Evolutionary conservation across 2,113 vertebrate species (phyloP).

Genomic region (Paralichthys olivaceus): DNA sequence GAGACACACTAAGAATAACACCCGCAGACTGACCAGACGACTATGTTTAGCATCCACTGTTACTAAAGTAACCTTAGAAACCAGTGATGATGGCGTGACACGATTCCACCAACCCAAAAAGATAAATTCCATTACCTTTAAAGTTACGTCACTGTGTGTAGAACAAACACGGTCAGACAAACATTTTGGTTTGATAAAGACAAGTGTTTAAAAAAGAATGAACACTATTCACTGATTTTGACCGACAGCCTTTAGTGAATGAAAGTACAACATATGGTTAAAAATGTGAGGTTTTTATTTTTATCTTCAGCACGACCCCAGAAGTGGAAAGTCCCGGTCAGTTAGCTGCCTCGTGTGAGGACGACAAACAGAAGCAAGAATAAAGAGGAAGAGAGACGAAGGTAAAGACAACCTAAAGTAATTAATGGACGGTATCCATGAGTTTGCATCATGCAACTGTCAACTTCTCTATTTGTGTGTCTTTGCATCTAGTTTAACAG

Average conservation of each 20-base stretch:
- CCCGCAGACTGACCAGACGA: neutral
- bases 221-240: too few relatives aligned
- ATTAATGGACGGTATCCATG: neutral
- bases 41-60: slow-evolving; percentile 33
- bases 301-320: neutral
- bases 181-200: too few relatives aligned
- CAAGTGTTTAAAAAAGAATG: too few relatives aligned
- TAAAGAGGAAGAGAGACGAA: neutral
- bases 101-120: slow-evolving; percentile 1
- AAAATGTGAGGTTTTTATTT: too few relatives aligned
- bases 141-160: too few relatives aligned
- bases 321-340: slow-evolving; percentile 16
- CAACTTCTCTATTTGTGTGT: too few relatives aligned
- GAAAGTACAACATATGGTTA: too few relatives aligned
- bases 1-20: slow-evolving; percentile 32
- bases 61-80: slow-evolving; percentile 22
- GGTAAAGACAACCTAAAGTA: neutral
- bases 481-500: too few relatives aligned
- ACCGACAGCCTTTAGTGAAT: too few relatives aligned
- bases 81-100: slow-evolving; percentile 32
- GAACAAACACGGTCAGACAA: too few relatives aligned
- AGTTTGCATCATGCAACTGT: slow-evolving; percentile 11
- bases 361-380: neutral
- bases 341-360: neutral
- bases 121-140: neutral